These are phyloP conservation scores for Psettodes erumei DNA, from an alignment of 2,113 vertebrate genomes.

Conservation along the genomic window DNA sequence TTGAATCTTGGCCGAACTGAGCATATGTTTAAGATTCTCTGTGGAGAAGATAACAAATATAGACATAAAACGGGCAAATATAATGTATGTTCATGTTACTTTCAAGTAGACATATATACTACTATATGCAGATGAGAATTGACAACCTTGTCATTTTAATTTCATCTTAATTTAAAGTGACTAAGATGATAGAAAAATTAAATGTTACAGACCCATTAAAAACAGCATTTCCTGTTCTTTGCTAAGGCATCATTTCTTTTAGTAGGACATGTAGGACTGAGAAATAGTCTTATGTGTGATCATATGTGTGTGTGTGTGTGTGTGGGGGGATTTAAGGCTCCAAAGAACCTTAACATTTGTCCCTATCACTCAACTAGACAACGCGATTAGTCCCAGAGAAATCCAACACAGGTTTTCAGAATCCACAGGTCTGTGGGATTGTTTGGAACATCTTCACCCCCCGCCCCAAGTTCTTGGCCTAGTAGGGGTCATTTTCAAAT, in stretches of 20 bases:
- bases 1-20: constrained; percentile 27
- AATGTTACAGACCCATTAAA: background rate
- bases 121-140: background rate
- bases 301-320: no score
- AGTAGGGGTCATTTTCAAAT: background rate
- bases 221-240: background rate
- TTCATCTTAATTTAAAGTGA: background rate
- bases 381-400: background rate
- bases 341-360: background rate
- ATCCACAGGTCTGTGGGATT: background rate
- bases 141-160: background rate
- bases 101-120: background rate
- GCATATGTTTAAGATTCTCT: constrained; percentile 28
- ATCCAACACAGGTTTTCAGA: background rate
- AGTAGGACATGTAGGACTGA: background rate
- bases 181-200: background rate
- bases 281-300: background rate
- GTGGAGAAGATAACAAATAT: constrained; percentile 4
- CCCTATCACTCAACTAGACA: background rate
- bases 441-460: no score
- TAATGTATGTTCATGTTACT: background rate
- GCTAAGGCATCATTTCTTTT: background rate
- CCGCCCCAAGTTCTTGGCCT: background rate
- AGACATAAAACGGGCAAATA: constrained; percentile 26
- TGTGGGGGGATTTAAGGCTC: background rate